Evolutionary conservation across 1,140 invertebrate genomes (phyloP), one percentile per base, ranked within the genome.

Genomic region (Berghia stephanieae): DNA sequence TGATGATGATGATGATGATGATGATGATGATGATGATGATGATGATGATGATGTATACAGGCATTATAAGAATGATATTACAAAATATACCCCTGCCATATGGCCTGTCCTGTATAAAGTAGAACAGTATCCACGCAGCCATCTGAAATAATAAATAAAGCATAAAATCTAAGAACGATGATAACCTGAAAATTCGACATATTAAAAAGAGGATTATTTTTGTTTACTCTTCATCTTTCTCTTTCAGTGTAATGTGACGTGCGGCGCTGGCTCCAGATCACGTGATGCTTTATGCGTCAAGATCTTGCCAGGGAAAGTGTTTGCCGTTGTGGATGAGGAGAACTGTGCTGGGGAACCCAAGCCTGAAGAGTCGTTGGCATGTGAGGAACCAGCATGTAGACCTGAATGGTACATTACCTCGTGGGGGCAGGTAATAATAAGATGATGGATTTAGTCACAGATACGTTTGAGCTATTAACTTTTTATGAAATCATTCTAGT

Each of bases 371-470:
- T 49, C 75, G n/a, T 71, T 82, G 75, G 57, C 79, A 18, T 88
- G 88, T 79, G 44, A 74, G 43, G 49, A 68, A 31, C 40, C 81
- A 6, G 60, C 71, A 0, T 88, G 87, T 78, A 74, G 60, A 8
- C 21, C 86, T 34, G 81, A 87, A 57, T 89, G 88, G 88, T 87
- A 85, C 73, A 85, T 86, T 80, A 85, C 85, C 3, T 80, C 84
- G 36, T 89, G 88, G 88, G 68, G 81, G 27, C 49, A 86, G 87
- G 88, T 88, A 82, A 21, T 36, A 24, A 44, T 57, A 4, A 43
- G n/a, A n/a, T 49, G n/a, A 49, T 49, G 10, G 10, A 49, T 13
- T 49, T 49, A 49, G 10, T 49, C 46, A 49, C 46, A 49, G 46
- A 49, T 49, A 13, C 46, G 10, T n/a, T 49, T n/a, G 46, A n/a